Evolutionary conservation across 2,113 vertebrate genomes (phyloP).

Genomic region (Amazona vittata): DNA sequence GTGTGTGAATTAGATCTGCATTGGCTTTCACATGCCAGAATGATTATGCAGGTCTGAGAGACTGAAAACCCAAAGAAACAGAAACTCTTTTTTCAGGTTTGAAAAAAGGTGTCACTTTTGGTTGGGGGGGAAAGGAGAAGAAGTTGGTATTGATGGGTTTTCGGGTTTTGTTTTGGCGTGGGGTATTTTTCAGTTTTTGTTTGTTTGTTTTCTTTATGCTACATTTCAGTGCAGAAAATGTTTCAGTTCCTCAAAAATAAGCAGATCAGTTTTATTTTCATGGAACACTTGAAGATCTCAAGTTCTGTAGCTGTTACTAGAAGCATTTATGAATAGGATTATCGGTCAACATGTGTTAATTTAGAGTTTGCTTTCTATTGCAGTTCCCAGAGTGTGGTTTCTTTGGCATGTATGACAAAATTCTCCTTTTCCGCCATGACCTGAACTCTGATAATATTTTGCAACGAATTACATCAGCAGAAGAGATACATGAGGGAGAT

Average conservation of each 20-base stretch:
- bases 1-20: background rate
- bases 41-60: background rate
- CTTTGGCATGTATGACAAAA: constrained; percentile 99
- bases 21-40: background rate
- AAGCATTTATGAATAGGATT: background rate
- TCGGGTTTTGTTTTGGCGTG: background rate
- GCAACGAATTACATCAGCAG: constrained; percentile 91
- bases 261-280: background rate
- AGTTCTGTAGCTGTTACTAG: background rate
- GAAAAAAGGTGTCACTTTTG: background rate
- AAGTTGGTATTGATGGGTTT: background rate
- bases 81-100: background rate
- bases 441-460: constrained; percentile 96
- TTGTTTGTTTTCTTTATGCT: background rate
- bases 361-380: constrained; percentile 37
- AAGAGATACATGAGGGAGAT: constrained; percentile 96
- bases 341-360: constrained; percentile 25
- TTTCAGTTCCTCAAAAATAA: background rate
- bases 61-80: background rate
- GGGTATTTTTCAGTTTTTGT: too few relatives aligned
- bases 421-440: constrained; percentile 96
- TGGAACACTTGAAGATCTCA: background rate
- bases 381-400: constrained; percentile 99
- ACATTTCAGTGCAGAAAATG: background rate
- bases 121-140: background rate